Evolutionary conservation across 2,888 invertebrate genomes (phyloP), one percentile per base, ranked within the genome.

Genomic region (Maniola hyperantus): DNA sequence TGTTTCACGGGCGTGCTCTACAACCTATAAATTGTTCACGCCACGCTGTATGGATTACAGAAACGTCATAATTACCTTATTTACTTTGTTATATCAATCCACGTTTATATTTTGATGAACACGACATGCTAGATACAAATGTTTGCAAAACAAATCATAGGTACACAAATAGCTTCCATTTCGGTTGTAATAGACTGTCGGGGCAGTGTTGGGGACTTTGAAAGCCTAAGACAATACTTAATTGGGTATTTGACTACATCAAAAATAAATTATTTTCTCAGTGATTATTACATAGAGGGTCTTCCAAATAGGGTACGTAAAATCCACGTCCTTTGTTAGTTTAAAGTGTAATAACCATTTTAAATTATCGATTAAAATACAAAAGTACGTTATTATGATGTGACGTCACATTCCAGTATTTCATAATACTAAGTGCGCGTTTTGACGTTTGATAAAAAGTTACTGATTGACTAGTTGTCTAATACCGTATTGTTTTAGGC

Each of bases 1-100:
- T 88, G 88, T 88, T 88, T 84, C 82, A 82, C 82, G 80, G 83
- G 81, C 81, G 77, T 78, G 76, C 77, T 78, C 74, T 70, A 79
- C n/a, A 76, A 77, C 73, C 80, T 77, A 82, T 83, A 79, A 81
- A 82, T 76, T 75, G 75, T 76, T 71, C 72, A 71, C 71, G 67
- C 57, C 57, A 71, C 70, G 67, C 66, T 72, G 74, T 73, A 77
- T 73, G 72, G 71, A 76, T 77, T 74, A 76, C 68, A 66, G 64
- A 73, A 70, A 73, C 70, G 71, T 72, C 74, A 72, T 72, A 68
- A 64, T 68, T 58, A 57, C 33, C 33, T 54, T 48, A 48, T 39
- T 55, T 34, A 54, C 34, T 58, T 57, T 58, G 50, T 39, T 57
- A 42, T 11, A 46, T 39, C 36, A 50, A 61, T 50, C 46, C 50